Percentiles rank a stretch among this genome's conserved stretches.
phyloP scores from a whole-genome alignment of 2,888 invertebrate species.

The Asteroscopus sphinx region DNA sequence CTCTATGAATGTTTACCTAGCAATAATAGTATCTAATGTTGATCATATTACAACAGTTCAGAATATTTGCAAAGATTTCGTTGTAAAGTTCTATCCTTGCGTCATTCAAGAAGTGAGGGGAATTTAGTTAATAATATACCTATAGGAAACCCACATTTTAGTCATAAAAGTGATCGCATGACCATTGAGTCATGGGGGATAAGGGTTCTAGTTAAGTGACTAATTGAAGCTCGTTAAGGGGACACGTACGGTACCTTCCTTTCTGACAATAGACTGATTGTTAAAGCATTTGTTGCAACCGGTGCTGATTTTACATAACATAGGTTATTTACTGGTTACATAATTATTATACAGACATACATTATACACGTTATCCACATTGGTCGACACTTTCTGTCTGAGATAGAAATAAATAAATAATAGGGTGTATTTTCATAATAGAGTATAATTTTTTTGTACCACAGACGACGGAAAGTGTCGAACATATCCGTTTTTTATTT shows the following conservation, averaged over 20 bases:
- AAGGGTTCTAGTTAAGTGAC: constrained; percentile 64
- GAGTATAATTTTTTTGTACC: constrained; percentile 84
- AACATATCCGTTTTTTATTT: constrained; percentile 80
- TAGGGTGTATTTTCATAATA: constrained; percentile 84
- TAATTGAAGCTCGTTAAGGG: constrained; percentile 76
- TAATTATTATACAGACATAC: constrained; percentile 83
- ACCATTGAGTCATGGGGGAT: constrained; percentile 60
- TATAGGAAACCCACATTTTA: constrained; percentile 51
- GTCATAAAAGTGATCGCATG: constrained; percentile 39
- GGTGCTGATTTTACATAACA: constrained; percentile 88
- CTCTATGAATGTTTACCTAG: constrained; percentile 30
- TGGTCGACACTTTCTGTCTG: constrained; percentile 73
- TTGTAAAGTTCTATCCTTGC: constrained; percentile 19
- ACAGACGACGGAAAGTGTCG: constrained; percentile 72
- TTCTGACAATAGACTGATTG: constrained; percentile 89
- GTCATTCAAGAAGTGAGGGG: constrained; percentile 35
- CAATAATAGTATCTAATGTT: constrained; percentile 23
- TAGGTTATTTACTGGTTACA: constrained; percentile 90
- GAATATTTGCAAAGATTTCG: constrained; percentile 9
- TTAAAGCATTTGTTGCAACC: constrained; percentile 88
- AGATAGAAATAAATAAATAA: constrained; percentile 69
- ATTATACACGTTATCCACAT: constrained; percentile 83
- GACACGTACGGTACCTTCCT: constrained; percentile 82
- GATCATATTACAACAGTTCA: constrained; percentile 21
- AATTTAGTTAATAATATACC: constrained; percentile 36